These are phyloP conservation scores for Hermaeophaga mercurialis DNA, from an alignment of 2,888 invertebrate species.

Conservation along the genomic window DNA sequence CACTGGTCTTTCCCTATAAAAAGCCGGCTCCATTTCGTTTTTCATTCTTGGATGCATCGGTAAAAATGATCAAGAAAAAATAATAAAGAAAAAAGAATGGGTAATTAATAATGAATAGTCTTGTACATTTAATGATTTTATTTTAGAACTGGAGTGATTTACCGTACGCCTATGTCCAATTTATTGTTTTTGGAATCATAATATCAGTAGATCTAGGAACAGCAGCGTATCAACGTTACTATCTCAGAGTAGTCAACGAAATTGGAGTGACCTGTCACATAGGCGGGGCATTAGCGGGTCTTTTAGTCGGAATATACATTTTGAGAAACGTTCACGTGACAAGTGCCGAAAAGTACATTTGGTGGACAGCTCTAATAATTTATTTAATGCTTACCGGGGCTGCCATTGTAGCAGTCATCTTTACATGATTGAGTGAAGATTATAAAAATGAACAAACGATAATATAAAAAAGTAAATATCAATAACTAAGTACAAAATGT, in stretches of 20 bases:
- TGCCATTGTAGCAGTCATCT: constrained; percentile 25
- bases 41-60: no score
- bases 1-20: no score
- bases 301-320: constrained; percentile 68
- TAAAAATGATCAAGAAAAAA: no score
- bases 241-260: constrained; percentile 64
- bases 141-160: constrained; percentile 93
- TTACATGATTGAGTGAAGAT: no score
- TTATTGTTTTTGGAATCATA: constrained; percentile 79
- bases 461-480: no score
- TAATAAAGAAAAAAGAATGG: no score
- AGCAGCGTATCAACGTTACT: constrained; percentile 88
- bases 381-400: constrained; percentile 71
- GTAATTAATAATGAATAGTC: no score
- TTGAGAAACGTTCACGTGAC: constrained; percentile 67
- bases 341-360: constrained; percentile 65
- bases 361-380: constrained; percentile 73
- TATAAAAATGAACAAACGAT: no score
- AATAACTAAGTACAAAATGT: no score
- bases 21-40: no score
- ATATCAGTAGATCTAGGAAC: constrained; percentile 83
- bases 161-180: constrained; percentile 86
- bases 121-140: no score
- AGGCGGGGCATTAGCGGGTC: constrained; percentile 84
- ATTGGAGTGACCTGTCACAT: constrained; percentile 95